Percentiles rank a stretch among this genome's conserved stretches.
These are phyloP conservation scores for Echinops telfairi DNA, from an alignment of 2,113 vertebrate species.

Conservation along the genomic window DNA sequence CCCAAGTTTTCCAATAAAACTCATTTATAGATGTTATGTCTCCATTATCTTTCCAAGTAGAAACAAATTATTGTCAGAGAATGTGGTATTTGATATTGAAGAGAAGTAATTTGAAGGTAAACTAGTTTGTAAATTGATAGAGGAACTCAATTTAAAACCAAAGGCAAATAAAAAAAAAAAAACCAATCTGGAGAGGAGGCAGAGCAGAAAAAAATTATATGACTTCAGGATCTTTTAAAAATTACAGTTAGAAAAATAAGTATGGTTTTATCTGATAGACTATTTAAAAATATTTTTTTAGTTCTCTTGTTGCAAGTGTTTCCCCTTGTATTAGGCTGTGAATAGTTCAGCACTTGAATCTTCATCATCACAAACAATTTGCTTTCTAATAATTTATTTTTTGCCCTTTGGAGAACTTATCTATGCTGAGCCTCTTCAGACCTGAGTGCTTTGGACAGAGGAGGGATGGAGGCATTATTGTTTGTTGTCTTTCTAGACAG, in stretches of 20 bases:
- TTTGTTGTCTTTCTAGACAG: not conserved
- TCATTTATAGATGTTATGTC: slow-evolving; percentile 56
- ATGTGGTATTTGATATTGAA: slow-evolving; percentile 40
- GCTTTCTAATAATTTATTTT: slow-evolving; percentile 62
- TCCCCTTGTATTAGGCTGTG: not conserved
- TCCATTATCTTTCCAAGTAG: slow-evolving; percentile 66
- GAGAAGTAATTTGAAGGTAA: slow-evolving; percentile 73
- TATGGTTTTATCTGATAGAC: slow-evolving; percentile 18
- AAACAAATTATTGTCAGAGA: slow-evolving; percentile 72
- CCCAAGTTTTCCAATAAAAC: slow-evolving; percentile 45
- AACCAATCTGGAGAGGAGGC: slow-evolving; percentile 17
- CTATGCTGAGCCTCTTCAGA: not conserved
- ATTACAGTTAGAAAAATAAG: slow-evolving; percentile 28
- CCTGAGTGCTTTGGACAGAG: not conserved
- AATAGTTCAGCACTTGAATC: not conserved
- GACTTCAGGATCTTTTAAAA: slow-evolving; percentile 35
- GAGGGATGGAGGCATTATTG: not conserved
- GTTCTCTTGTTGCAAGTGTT: slow-evolving; percentile 51
- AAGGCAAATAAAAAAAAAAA: slow-evolving; percentile 26
- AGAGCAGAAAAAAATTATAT: not conserved
- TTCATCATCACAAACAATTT: not conserved
- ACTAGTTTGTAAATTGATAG: slow-evolving; percentile 66
- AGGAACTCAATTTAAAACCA: slow-evolving; percentile 56
- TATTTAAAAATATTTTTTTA: slow-evolving; percentile 47
- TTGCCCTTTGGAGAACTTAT: slow-evolving; percentile 31